Conservation (phyloP, 1,140 invertebrate species). For the Apis mellifera region DNA sequence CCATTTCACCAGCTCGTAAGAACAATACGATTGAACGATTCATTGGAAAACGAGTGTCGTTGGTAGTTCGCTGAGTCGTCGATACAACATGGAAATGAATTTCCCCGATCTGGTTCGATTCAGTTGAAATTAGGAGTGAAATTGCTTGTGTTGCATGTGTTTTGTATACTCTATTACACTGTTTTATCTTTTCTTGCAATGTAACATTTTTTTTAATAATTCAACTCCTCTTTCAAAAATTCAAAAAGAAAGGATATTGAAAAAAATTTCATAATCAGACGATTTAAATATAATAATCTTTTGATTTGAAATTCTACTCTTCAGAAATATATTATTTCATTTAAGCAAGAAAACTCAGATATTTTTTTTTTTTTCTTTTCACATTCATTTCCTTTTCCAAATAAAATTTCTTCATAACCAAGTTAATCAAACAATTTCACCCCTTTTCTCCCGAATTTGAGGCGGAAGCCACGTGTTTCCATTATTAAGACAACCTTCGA, state of each 20-base stretch:
- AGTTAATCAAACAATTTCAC: background rate
- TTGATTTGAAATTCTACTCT: too few relatives aligned
- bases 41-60: conserved; percentile 17
- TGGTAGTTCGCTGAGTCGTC: conserved; percentile 11
- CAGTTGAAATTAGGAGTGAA: background rate
- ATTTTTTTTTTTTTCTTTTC: background rate
- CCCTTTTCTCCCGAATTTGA: background rate
- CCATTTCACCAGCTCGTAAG: conserved; percentile 33
- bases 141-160: background rate
- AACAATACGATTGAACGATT: conserved; percentile 43
- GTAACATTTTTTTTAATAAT: too few relatives aligned
- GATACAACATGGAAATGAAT: conserved; percentile 29
- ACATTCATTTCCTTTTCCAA: background rate
- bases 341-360: background rate
- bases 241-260: too few relatives aligned
- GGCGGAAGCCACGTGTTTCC: background rate
- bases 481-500: background rate
- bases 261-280: background rate
- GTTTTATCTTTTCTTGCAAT: background rate
- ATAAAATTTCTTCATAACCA: background rate
- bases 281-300: too few relatives aligned
- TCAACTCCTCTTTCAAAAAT: too few relatives aligned
- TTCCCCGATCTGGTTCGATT: background rate
- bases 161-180: background rate
- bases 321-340: too few relatives aligned